Evolutionary conservation across 2,797 vertebrate genomes (phyloP).

Genomic region (Siniperca obscura): DNA sequence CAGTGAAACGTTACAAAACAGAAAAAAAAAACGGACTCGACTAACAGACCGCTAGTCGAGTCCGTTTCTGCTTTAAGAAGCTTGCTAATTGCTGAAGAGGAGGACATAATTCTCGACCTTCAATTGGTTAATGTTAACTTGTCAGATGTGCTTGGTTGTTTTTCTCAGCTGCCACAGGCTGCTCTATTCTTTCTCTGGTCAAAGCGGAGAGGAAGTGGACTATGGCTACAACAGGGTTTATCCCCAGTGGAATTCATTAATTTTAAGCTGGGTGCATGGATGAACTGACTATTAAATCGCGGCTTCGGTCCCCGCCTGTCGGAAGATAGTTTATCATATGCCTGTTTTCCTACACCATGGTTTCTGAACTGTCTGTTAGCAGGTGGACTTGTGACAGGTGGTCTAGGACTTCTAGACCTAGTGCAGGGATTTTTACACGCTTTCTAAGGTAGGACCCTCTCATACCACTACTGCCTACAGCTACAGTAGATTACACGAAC

Average conservation of each 20-base stretch:
- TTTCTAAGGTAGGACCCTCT: background rate
- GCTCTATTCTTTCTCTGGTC: background rate
- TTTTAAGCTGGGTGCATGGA: constrained; percentile 25
- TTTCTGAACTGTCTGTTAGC: constrained; percentile 6
- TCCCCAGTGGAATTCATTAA: constrained; percentile 59
- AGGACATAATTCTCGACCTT: background rate
- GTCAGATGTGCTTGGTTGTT: background rate
- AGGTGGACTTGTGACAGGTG: constrained; percentile 56
- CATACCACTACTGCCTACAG: background rate
- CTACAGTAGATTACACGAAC: background rate
- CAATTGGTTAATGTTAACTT: background rate
- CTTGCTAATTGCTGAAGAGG: background rate
- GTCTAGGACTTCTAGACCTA: background rate
- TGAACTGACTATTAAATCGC: background rate
- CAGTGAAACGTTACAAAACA: background rate
- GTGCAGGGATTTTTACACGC: background rate
- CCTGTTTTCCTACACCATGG: background rate
- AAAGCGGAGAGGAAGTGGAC: constrained; percentile 14
- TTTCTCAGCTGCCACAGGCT: background rate
- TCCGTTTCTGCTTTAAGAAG: constrained; percentile 24
- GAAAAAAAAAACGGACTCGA: background rate
- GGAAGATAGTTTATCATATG: background rate
- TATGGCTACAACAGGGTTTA: constrained; percentile 36
- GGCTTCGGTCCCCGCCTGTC: background rate
- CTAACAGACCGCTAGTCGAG: too few relatives aligned